Base-by-base conservation (phyloP, 2,113 vertebrate species). In the Spilogale gracilis region DNA sequence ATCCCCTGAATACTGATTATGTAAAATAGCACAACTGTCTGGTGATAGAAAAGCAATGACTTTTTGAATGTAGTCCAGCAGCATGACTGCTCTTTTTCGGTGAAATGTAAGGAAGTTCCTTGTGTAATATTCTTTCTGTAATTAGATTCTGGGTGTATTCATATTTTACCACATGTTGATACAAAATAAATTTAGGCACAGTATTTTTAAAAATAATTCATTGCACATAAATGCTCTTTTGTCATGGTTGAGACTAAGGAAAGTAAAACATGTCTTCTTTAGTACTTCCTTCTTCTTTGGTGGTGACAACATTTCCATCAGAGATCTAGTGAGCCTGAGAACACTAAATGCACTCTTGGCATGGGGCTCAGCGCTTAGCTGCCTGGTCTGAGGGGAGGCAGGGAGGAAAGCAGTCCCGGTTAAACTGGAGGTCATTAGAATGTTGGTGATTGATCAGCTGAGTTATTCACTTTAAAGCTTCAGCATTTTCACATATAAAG, bases 401-500 rank as follows among this genome's bases (percentile, higher is more conserved):
- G 17, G 3, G 73, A 56, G 71, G 93, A 85, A 52, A 93, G 38
- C 17, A 13, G 74, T 81, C n/a, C 30, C 80, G 78, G 85, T 88
- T 79, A 98, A 92, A 88, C 84, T 65, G 45, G 61, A n/a, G 74
- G 43, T 69, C 45, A 83, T 98, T 92, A 96, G 38, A 52, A 61
- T 90, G 52, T 81, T 82, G 56, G 20, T 87, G 69, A 96, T 90
- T 88, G 80, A 95, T 96, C 90, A 96, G 11, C 58, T 90, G 80
- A 92, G 74, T 96, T 95, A 96, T 25, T 95, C 79, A 94, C 87
- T 95, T 96, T 98, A 94, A 97, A 91, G 43, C 84, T 85, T 95
- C 90, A 97, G 96, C 96, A 95, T 97, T 95, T 98, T 96, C 76
- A 73, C 94, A 95, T 98, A 97, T 95, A 96, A 96, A 94, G 92